Conservation (phyloP, 1,140 invertebrate genomes). For the Kradibia gibbosae region DNA sequence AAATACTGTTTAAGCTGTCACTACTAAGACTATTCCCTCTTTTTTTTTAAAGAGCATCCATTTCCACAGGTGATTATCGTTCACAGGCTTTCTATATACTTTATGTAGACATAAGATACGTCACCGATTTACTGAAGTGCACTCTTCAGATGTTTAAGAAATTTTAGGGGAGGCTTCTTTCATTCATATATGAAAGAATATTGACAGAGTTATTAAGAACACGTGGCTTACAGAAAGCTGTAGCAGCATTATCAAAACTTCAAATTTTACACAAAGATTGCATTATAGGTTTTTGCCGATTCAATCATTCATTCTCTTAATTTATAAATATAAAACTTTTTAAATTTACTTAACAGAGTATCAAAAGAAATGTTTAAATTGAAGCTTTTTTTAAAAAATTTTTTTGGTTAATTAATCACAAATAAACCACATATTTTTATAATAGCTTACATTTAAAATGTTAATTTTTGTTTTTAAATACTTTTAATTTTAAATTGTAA, state of each 20-base stretch:
- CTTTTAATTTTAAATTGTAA: background rate
- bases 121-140: background rate
- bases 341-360: no score
- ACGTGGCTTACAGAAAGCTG: conserved; percentile 6
- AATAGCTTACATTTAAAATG: background rate
- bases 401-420: background rate
- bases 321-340: no score
- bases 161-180: conserved; percentile 28
- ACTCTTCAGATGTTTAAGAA: conserved; percentile 16
- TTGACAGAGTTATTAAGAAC: background rate
- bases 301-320: no score
- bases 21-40: background rate
- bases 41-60: background rate
- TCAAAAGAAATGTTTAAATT: no score
- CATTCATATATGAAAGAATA: background rate
- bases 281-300: no score
- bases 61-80: background rate
- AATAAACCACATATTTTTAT: background rate
- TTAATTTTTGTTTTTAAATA: background rate
- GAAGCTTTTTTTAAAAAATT: no score
- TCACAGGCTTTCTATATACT: background rate
- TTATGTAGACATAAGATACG: background rate
- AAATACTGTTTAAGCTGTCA: no score
- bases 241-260: background rate
- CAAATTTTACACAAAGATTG: no score